Evolutionary conservation across 2,113 vertebrate species (phyloP).

Genomic region (Salvator merianae): DNA sequence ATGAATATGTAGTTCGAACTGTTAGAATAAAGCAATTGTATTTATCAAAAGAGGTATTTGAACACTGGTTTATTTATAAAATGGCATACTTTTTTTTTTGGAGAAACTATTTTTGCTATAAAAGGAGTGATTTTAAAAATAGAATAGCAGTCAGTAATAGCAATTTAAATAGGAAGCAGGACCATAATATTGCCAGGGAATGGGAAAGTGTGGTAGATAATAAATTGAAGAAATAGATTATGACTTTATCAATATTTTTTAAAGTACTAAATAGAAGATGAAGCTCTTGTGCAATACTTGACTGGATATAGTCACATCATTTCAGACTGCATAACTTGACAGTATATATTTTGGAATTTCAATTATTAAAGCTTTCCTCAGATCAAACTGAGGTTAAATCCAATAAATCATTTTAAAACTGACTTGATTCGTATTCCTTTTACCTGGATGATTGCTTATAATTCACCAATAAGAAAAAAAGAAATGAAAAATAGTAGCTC

Average conservation of each 20-base stretch:
- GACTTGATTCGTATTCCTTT: too few species aligned
- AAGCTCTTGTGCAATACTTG: background rate
- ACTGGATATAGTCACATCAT: background rate
- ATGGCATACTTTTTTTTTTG: background rate
- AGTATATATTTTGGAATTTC: background rate
- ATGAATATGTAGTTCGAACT: too few species aligned
- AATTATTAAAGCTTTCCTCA: background rate
- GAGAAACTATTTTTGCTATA: background rate
- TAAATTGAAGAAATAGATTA: background rate
- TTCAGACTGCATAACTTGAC: background rate
- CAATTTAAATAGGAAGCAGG: background rate
- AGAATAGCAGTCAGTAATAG: background rate
- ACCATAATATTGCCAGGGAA: background rate
- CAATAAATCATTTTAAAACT: background rate
- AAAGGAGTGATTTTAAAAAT: background rate
- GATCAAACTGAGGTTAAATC: background rate
- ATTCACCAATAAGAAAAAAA: too few species aligned
- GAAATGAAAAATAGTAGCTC: background rate
- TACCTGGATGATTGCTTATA: too few species aligned
- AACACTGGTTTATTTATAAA: too few species aligned
- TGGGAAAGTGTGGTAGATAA: background rate
- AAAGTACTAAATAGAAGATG: background rate
- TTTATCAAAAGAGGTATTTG: too few species aligned
- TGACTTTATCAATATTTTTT: background rate
- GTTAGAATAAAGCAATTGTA: too few species aligned